Percentiles rank a stretch among this genome's conserved stretches.
Conservation (phyloP, 2,888 invertebrate species). For the Drosophila affinis region DNA sequence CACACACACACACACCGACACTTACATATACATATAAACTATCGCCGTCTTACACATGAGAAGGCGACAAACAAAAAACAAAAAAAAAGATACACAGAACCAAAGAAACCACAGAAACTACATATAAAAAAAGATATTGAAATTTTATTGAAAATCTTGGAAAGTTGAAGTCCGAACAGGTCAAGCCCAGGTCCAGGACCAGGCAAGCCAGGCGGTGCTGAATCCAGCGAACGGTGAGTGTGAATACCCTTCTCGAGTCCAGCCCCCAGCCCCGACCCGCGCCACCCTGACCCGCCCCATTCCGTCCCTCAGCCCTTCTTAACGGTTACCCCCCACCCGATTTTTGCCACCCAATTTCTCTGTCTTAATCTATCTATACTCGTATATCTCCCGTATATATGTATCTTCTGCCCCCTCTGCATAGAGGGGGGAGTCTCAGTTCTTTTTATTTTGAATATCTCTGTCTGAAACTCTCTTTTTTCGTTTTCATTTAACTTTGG, state of each 20-base stretch:
- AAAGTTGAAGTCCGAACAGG: constrained; percentile 48
- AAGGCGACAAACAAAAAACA: constrained; percentile 15
- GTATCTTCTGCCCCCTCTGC: not conserved
- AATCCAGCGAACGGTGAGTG: constrained; percentile 40
- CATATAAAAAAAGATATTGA: constrained; percentile 6
- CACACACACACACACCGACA: constrained; percentile 21
- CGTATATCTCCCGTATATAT: not conserved
- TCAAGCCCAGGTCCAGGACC: constrained; percentile 27
- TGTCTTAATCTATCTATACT: not conserved
- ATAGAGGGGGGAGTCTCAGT: not conserved
- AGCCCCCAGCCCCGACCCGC: not conserved
- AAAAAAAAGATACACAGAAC: constrained; percentile 19
- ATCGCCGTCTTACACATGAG: not conserved
- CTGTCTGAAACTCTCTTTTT: constrained; percentile 5
- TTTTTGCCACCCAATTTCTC: not conserved
- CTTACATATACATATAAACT: constrained; percentile 1
- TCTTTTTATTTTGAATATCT: not conserved
- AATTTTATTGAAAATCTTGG: constrained; percentile 38
- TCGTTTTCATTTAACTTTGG: constrained; percentile 13
- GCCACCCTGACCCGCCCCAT: not conserved
- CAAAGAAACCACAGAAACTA: constrained; percentile 4
- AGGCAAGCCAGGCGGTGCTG: constrained; percentile 35
- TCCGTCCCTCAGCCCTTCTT: constrained; percentile 1
- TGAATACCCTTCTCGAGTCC: constrained; percentile 19
- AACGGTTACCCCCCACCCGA: not conserved